These are phyloP conservation scores for Clistopyga incitator DNA, from an alignment of 2,888 invertebrate genomes.

Conservation along the genomic window DNA sequence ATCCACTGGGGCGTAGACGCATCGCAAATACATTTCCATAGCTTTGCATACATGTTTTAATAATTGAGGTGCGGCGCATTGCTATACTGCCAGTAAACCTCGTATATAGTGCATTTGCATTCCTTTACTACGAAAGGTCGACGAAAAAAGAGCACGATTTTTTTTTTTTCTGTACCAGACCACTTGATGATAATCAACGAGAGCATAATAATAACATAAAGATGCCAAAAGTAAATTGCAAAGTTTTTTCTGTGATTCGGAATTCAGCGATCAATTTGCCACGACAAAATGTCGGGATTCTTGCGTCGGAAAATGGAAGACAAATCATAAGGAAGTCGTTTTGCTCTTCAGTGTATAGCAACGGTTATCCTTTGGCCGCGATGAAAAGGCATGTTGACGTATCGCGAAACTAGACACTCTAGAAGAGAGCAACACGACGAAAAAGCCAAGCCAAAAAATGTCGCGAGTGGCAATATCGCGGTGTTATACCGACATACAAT, in stretches of 20 bases:
- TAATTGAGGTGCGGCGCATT: constrained; percentile 75
- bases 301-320: not conserved
- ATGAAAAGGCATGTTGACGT: constrained; percentile 62
- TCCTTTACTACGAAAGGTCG: constrained; percentile 26
- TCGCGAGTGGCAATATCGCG: constrained; percentile 76
- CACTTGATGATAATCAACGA: constrained; percentile 38
- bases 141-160: not conserved
- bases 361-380: constrained; percentile 38
- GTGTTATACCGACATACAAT: constrained; percentile 77
- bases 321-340: constrained; percentile 2
- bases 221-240: not conserved
- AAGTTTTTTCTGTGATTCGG: not conserved
- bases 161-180: constrained; percentile 23
- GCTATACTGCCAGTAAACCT: constrained; percentile 54
- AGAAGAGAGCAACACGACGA: constrained; percentile 58
- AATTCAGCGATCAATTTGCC: not conserved
- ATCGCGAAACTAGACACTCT: constrained; percentile 46
- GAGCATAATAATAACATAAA: not conserved
- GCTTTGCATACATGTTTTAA: constrained; percentile 83
- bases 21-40: constrained; percentile 82
- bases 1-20: constrained; percentile 74
- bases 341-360: constrained; percentile 1
- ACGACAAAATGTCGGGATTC: not conserved
- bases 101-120: constrained; percentile 46
- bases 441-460: constrained; percentile 67